Percentiles rank a stretch among this genome's conserved stretches.
Conservation (phyloP, 1,140 invertebrate species). For the Drosophila biarmipes region DNA sequence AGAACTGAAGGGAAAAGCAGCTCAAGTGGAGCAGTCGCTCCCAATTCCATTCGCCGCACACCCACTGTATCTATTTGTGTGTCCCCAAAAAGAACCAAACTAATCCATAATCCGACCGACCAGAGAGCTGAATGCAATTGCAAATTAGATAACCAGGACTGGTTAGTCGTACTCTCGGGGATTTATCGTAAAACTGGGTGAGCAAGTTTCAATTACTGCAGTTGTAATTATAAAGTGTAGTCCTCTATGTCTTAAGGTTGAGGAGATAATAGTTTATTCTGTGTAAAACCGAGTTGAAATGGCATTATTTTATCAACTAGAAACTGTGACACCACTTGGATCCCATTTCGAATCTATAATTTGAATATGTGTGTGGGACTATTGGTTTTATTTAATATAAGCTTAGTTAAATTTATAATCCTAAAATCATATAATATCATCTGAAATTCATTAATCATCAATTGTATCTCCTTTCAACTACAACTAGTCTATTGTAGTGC, state of each 20-base stretch:
- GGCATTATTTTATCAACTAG: neutral
- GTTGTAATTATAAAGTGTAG: neutral
- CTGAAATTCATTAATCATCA: too few species aligned
- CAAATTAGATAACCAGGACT: slow-evolving; percentile 42
- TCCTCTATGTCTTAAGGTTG: neutral
- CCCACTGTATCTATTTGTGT: slow-evolving; percentile 43
- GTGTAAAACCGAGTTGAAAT: neutral
- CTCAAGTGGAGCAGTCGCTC: slow-evolving; percentile 45
- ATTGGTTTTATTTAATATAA: too few species aligned
- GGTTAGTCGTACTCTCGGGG: neutral
- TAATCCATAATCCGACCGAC: slow-evolving; percentile 45
- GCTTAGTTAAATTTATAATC: too few species aligned
- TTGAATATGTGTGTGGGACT: too few species aligned
- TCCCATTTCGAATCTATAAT: too few species aligned
- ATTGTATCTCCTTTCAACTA: too few species aligned
- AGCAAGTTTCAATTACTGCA: slow-evolving; percentile 10
- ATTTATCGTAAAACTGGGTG: slow-evolving; percentile 15
- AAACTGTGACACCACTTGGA: neutral
- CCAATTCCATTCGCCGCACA: slow-evolving; percentile 20
- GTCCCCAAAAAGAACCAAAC: slow-evolving; percentile 38
- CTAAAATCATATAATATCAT: too few species aligned
- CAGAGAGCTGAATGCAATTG: slow-evolving; percentile 42
- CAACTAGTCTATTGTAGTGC: too few species aligned
- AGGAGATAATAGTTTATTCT: neutral
- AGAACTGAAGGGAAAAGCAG: slow-evolving; percentile 41